Evolutionary conservation across 2,113 vertebrate genomes (phyloP).

Genomic region (Stomatorhinus ivindoensis): DNA sequence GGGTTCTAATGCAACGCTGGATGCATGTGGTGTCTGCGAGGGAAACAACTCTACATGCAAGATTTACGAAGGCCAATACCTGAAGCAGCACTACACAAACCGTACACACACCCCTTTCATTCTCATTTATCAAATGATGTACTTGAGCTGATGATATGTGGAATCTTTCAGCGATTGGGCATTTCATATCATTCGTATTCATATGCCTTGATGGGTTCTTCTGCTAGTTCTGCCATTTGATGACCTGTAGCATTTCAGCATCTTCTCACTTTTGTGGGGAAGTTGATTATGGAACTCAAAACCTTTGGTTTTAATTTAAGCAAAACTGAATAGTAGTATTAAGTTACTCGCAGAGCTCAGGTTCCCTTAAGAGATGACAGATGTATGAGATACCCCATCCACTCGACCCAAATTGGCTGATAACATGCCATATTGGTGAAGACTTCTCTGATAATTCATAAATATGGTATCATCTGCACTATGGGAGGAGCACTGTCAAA

Average conservation of each 20-base stretch:
- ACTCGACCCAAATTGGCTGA: background rate
- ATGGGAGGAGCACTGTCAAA: background rate
- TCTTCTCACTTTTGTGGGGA: background rate
- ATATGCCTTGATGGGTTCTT: background rate
- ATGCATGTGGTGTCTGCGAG: constrained; percentile 74
- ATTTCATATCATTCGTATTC: background rate
- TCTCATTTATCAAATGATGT: background rate
- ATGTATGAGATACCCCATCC: background rate
- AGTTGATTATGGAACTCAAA: background rate
- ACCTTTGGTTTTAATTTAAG: background rate
- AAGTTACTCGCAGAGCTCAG: background rate
- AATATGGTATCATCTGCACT: background rate
- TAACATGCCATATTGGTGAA: background rate
- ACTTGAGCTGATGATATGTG: background rate
- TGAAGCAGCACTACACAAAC: constrained; percentile 66
- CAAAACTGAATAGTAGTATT: background rate
- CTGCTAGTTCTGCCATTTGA: background rate
- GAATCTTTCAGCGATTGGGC: background rate
- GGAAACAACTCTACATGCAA: constrained; percentile 77
- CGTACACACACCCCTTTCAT: constrained; percentile 51
- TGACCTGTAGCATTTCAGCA: background rate
- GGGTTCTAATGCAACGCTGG: constrained; percentile 66
- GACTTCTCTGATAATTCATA: background rate
- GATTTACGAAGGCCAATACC: constrained; percentile 67
- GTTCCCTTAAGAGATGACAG: background rate